Evolutionary conservation across 2,888 invertebrate species (phyloP), one percentile per base, ranked within the genome.

Genomic region (Lymantria dispar): DNA sequence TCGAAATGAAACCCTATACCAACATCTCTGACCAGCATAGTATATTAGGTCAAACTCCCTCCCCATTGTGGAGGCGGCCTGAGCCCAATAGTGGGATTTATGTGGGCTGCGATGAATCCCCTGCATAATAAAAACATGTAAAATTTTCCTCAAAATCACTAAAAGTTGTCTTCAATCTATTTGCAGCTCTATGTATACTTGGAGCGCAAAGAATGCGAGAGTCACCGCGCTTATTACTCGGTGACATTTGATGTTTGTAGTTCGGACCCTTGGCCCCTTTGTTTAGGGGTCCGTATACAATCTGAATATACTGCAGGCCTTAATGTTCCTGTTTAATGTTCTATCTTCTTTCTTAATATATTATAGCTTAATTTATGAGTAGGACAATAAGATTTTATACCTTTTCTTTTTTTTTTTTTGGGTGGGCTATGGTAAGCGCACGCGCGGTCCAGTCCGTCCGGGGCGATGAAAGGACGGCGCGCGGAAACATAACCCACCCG

Each of bases 191-290:
- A 50, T 52, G 60, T 53, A 56, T 49, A 57, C 56, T 47, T 47
- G 51, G 13, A 48, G 47, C 49, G 56, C 62, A 55, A 47, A 80
- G 86, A 87, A 87, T 87, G 78, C 64, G 69, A 80, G 59, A 83
- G 88, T 88, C 87, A 87, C 79, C 76, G 74, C 69, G 68, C 75
- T 85, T 87, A 88, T 88, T 87, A 80, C 83, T 71, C 56, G 68
- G 73, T 70, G 80, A 81, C 83, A 80, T 83, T 83, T 82, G 83
- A 83, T 80, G 82, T 77, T 78, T 67, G 65, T 60, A 69, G 68
- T 72, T 72, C 57, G 50, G 57, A 45, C 58, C 52, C 43, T 43
- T 43, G 42, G 31, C 48, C 46, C n/a, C 60, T 68, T 71, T 71
- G 68, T 73, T 61, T 62, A 45, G 48, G 50, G 52, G 47, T 36